Base-by-base conservation (phyloP, 2,797 vertebrate species). In the Myotis findleyi region DNA sequence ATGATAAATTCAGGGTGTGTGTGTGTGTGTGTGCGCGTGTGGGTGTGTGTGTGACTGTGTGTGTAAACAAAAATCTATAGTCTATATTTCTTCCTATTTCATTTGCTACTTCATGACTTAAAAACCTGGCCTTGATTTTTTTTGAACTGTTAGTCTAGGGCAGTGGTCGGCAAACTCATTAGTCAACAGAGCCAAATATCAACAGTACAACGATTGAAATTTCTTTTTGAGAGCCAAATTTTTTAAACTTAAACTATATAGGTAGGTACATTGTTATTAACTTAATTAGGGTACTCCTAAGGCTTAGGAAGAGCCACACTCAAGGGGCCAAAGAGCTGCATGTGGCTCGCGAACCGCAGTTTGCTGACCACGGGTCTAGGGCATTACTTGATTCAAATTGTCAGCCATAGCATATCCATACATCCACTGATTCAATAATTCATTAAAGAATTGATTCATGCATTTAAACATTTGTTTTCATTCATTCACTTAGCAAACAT, bases 361-460 rank as follows among this genome's bases (percentile, higher is more conserved):
- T 14, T 49, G 13, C 47, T 4, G 47, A 14, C 3, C 13, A 49
- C 18, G 17, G 18, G 53, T 89, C 55, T 85, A 90, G 17, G 36
- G 71, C 68, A 57, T 44, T 73, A 30, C 75, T 88, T 86, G 17
- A 87, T 91, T 36, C 18, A 89, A 72, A 91, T 21, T 55, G 12
- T 72, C 41, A 75, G 51, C 27, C 66, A 55, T 3, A 47, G 84
- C 68, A 82, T 76, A 88, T 41, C 69, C 80, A 86, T 13, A 27
- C 2, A 59, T 23, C 38, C 11, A 53, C 3, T 59, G 36, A 64
- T 79, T 90, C 57, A 76, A 30, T 86, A 83, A 83, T 85, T 71
- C 62, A 71, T 59, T 72, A 83, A 81, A 83, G 81, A 92, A 76
- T 76, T 95, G 85, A 90, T 68, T 83, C 30, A 14, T 91, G 85